Percentiles rank a stretch among this genome's conserved stretches.
Conservation (phyloP, 2,888 invertebrate genomes). For the Tachina lurida region DNA sequence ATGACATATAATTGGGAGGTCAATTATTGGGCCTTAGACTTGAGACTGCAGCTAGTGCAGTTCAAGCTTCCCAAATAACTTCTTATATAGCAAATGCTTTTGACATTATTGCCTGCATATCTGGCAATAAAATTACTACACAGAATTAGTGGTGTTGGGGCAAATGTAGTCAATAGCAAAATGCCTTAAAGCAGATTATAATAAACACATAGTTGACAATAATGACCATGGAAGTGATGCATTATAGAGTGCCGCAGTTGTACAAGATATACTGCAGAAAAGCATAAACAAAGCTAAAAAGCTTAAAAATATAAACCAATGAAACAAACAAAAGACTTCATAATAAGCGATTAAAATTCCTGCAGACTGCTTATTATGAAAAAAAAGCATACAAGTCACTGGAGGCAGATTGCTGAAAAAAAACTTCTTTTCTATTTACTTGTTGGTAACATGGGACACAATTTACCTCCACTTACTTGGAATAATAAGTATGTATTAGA, state of each 20-base stretch:
- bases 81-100: too few relatives aligned
- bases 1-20: too few relatives aligned
- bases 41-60: too few relatives aligned
- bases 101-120: not conserved
- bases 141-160: not conserved
- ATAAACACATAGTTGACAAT: constrained; percentile 71
- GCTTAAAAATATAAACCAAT: constrained; percentile 73
- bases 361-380: constrained; percentile 61
- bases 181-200: constrained; percentile 57
- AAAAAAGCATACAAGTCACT: constrained; percentile 2
- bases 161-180: not conserved
- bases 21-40: not conserved
- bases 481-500: not conserved
- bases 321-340: constrained; percentile 72
- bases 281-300: constrained; percentile 62
- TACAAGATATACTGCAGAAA: constrained; percentile 7
- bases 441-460: not conserved
- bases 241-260: constrained; percentile 15
- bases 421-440: constrained; percentile 17
- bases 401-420: constrained; percentile 1
- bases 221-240: constrained; percentile 45
- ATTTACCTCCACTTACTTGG: not conserved
- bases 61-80: too few relatives aligned
- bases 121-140: not conserved
- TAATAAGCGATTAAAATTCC: constrained; percentile 74